Conservation (phyloP, 2,888 invertebrate species). For the Imbricaverruca yamaguchii region DNA sequence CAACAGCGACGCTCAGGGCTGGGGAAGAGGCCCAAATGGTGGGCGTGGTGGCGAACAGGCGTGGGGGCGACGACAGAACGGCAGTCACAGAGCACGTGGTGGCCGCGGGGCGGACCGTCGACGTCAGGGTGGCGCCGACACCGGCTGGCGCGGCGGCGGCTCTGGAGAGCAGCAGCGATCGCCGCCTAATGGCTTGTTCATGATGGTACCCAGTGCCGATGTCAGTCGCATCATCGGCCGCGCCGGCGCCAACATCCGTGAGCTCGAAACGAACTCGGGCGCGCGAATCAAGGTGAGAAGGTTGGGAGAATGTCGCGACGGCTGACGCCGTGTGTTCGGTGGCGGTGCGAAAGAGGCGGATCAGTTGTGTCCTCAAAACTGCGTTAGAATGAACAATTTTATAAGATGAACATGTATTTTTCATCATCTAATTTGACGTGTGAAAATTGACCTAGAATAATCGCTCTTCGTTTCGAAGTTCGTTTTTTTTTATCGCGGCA, state of each 20-base stretch:
- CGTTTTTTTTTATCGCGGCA: no score
- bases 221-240: slow-evolving; percentile 17
- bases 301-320: not conserved
- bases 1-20: no score
- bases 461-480: not conserved
- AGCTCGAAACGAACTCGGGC: slow-evolving; percentile 11
- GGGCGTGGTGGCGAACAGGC: not conserved
- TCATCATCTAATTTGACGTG: not conserved
- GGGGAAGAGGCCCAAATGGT: not conserved
- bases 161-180: not conserved
- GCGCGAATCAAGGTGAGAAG: not conserved
- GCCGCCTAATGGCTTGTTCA: not conserved
- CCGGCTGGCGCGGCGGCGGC: not conserved
- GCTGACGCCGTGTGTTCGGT: no score
- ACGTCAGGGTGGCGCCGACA: not conserved
- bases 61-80: not conserved
- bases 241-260: slow-evolving; percentile 7
- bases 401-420: not conserved
- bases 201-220: not conserved
- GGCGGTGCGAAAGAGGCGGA: no score
- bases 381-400: not conserved
- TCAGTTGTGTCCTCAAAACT: no score
- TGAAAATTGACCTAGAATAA: not conserved
- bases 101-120: not conserved
- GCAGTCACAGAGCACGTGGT: not conserved